Base-by-base conservation (phyloP, 2,797 vertebrate genomes). In the Poeciliopsis turneri region DNA sequence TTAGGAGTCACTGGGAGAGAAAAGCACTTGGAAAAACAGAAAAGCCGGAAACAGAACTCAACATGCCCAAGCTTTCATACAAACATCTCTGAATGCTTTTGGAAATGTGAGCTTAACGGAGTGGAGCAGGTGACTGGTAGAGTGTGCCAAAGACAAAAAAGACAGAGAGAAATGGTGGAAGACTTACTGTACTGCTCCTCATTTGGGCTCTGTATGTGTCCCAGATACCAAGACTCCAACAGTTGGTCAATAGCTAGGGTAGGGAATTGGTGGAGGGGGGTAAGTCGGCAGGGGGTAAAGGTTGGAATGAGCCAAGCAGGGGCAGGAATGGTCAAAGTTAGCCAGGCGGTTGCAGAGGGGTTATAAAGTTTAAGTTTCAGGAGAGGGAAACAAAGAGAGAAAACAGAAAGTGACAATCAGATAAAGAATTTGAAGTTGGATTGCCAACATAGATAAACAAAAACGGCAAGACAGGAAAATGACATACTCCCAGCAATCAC, bases 101-200 rank as follows among this genome's bases (percentile, higher is more conserved):
- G 88, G 86, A 92, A 85, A 88, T 76, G 71, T 84, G 74, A 36
- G 85, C 74, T 78, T 88, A 89, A 84, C 84, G 86, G 87, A 90
- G 85, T 1, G 12, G 75, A 93, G 83, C 92, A 94, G 92, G 90
- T 94, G 90, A 92, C 57, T 66, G 80, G 45, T 53, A 79, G 57
- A 84, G 79, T 43, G 79, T 78, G 86, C 89, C 86, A 90, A 82
- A 86, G 73, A 75, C 68, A 79, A 80, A 81, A 86, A 74, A 77
- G 72, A 25, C 57, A 57, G 41, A 43, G 75, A 85, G 68, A 78
- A 79, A 75, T 79, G 82, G 75, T 77, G 36, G 46, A 84, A 25
- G 74, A 93, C 92, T 93, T 94, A 93, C 91, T 92, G 83, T 82
- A 82, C 16, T 86, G 77, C 25, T 82, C 89, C 77, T 92, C 83